Evolutionary conservation across 2,888 invertebrate genomes (phyloP).

Genomic region (Dioctria rufipes): DNA sequence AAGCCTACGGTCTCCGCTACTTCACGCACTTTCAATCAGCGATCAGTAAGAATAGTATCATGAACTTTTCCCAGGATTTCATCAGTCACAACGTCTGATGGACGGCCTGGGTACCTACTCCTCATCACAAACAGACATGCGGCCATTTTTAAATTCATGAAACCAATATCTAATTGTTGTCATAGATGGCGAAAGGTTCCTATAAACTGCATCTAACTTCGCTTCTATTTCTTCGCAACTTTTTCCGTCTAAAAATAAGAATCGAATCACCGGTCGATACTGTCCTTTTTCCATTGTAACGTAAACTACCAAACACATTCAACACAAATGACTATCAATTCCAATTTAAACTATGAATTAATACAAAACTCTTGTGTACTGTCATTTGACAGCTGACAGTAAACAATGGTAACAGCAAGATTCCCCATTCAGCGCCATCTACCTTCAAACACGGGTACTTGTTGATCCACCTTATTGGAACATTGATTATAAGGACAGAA

Average conservation of each 20-base stretch:
- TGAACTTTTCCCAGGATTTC: slow-evolving; percentile 14
- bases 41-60: background rate
- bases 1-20: background rate
- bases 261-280: slow-evolving; percentile 36
- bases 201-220: slow-evolving; percentile 46
- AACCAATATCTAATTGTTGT: slow-evolving; percentile 45
- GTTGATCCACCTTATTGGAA: too few species aligned
- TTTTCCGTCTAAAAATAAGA: slow-evolving; percentile 39
- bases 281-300: slow-evolving; percentile 43
- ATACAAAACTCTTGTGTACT: too few species aligned
- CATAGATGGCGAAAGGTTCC: slow-evolving; percentile 38
- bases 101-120: slow-evolving; percentile 42
- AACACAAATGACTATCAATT: too few species aligned
- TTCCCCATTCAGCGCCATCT: too few species aligned
- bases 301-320: too few species aligned
- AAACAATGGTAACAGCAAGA: too few species aligned
- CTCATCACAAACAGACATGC: slow-evolving; percentile 26
- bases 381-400: too few species aligned
- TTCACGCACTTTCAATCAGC: background rate
- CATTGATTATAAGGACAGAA: too few species aligned
- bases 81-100: slow-evolving; percentile 15
- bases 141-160: slow-evolving; percentile 29
- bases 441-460: too few species aligned
- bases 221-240: slow-evolving; percentile 46
- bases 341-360: too few species aligned